Percentiles rank a stretch among this genome's conserved stretches.
Conservation (phyloP, 2,797 vertebrate genomes). For the Phataginus tetradactyla region DNA sequence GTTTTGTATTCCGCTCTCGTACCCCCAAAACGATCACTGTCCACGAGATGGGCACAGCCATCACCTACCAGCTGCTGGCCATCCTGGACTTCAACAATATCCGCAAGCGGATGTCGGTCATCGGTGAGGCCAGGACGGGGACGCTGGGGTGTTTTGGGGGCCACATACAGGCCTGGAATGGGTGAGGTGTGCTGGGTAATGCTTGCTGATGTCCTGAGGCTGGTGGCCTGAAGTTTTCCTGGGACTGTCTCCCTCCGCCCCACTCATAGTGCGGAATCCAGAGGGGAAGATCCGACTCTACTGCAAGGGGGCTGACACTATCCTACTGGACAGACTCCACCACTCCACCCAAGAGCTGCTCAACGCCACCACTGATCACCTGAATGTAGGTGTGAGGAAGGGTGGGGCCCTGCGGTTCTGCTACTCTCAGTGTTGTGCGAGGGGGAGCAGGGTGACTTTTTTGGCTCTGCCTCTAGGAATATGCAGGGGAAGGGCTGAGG, state of each 20-base stretch:
- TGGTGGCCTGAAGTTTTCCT: not conserved
- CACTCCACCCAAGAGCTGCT: constrained; percentile 90
- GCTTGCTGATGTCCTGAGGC: not conserved
- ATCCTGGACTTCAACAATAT: constrained; percentile 98
- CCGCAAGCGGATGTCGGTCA: constrained; percentile 97
- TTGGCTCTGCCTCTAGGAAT: constrained; percentile 87
- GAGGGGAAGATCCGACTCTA: constrained; percentile 94
- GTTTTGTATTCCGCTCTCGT: constrained; percentile 95
- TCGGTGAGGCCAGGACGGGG: constrained; percentile 85
- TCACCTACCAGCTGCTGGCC: constrained; percentile 94
- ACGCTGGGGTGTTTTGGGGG: rapidly evolving
- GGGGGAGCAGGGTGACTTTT: not conserved
- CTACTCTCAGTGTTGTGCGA: rapidly evolving
- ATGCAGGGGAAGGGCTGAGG: constrained; percentile 92
- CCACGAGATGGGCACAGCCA: constrained; percentile 89
- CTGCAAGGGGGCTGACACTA: constrained; percentile 96
- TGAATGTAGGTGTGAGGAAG: constrained; percentile 89
- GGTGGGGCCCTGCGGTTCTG: rapidly evolving
- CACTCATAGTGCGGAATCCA: constrained; percentile 90
- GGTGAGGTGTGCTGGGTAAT: not conserved
- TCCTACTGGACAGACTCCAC: constrained; percentile 93
- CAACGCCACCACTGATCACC: constrained; percentile 93
- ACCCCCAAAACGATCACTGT: constrained; percentile 94
- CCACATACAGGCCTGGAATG: not conserved
- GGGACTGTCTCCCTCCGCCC: not conserved